A percentile compares a stretch with the other conserved stretches of the same genome.
These are phyloP conservation scores for Struthidea cinerea DNA, from an alignment of 2,113 vertebrate genomes.

Conservation along the genomic window DNA sequence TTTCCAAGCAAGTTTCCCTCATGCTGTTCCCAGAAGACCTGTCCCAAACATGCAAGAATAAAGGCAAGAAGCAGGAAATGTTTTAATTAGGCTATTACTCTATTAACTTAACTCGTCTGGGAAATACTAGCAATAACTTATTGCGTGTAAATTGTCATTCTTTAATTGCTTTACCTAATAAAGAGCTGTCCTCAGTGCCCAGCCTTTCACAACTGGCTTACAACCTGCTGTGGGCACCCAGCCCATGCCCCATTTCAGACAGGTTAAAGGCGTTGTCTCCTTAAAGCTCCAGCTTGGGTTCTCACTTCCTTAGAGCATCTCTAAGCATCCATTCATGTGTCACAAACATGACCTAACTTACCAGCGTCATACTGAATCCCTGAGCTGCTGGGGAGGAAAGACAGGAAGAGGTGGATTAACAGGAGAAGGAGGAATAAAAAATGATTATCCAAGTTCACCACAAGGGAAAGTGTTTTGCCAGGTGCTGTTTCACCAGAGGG, in stretches of 20 bases:
- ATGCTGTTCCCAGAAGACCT: neutral
- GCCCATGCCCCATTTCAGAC: neutral
- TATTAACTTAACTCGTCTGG: neutral
- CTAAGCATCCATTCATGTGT: neutral
- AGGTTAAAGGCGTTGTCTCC: neutral
- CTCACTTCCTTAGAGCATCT: neutral
- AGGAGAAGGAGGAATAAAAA: neutral
- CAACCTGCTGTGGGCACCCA: neutral
- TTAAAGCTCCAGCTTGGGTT: neutral
- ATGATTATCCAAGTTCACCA: neutral
- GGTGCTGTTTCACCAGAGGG: neutral
- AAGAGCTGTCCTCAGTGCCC: neutral
- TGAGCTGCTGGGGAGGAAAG: neutral
- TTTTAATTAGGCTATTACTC: conserved; percentile 19
- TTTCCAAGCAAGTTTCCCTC: neutral
- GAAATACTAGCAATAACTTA: neutral
- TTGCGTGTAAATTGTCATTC: neutral
- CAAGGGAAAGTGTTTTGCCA: neutral
- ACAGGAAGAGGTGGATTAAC: neutral
- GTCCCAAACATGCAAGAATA: neutral
- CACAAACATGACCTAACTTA: neutral
- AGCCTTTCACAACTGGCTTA: neutral
- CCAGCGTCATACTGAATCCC: neutral
- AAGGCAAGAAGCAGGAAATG: neutral
- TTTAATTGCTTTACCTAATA: neutral